Evolutionary conservation across 2,888 invertebrate genomes (phyloP), one percentile per base, ranked within the genome.

Genomic region (Leucozona laternaria): DNA sequence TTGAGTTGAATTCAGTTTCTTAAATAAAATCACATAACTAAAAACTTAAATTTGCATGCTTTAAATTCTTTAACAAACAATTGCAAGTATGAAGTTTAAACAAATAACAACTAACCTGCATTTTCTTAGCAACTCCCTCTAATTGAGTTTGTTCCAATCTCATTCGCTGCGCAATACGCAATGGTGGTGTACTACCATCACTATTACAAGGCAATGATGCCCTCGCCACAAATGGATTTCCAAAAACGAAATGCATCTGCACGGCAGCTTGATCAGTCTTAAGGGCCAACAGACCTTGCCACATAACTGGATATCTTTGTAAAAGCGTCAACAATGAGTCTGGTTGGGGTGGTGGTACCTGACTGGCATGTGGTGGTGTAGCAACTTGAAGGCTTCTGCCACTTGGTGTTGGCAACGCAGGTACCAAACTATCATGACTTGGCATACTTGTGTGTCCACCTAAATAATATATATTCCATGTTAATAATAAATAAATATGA

Each of bases 201-300:
- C 95, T 95, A 91, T 96, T 96, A 86, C 96, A 95, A 60, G 98
- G 98, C 91, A 99, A 94, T 85, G 98, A 97, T 90, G 96, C 96
- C 88, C 96, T 95, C 11, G 98, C 98, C 86, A 99, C 97, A 89
- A 95, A 94, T 11, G 97, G 96, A 94, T 97, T 98, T 78, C 99
- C 99, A 90, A 97, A 97, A 88, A 99, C 98, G 93, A 98, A 98
- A 93, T 99, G 98, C 99, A 99, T 99, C 94, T 99, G 99, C 58
- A 99, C 99, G 34, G 97, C 97, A 7, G 98, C 98, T 90, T 97
- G 97, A 93, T 99, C 99, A 92, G 98, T 99, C 94, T 99, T 99
- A 89, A 99, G 94, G 0, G 98, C 98, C 88, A 99, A 93, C 83
- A 97, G 93, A 1, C 99, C 98, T 93, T 98, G 98, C 99, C 99